phyloP scores from a whole-genome alignment of 1,140 invertebrate genomes.

The Atta colombica region DNA sequence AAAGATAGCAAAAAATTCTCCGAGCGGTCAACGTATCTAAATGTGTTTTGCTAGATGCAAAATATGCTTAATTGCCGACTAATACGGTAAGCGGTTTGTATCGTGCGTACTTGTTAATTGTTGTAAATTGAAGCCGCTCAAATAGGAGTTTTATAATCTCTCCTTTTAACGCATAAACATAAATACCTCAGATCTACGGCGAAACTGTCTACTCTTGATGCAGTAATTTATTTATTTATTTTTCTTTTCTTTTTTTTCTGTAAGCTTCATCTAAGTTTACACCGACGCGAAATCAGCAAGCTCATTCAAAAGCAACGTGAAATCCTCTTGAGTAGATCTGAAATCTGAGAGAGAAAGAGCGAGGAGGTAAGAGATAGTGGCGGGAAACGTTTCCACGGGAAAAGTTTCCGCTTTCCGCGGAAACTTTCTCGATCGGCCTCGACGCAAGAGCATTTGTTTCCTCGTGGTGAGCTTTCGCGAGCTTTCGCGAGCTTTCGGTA shows the following conservation, averaged over 20 bases:
- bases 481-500: slow-evolving; percentile 58
- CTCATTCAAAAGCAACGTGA: slow-evolving; percentile 35
- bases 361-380: not conserved
- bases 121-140: slow-evolving; percentile 6
- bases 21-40: slow-evolving; percentile 2
- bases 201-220: not conserved
- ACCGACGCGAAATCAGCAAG: slow-evolving; percentile 10
- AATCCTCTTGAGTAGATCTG: slow-evolving; percentile 22
- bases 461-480: slow-evolving; percentile 45
- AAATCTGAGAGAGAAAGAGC: not conserved
- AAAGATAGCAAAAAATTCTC: not conserved
- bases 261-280: slow-evolving; percentile 20
- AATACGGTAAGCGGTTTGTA: not conserved
- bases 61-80: not conserved
- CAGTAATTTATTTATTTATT: not conserved
- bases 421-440: slow-evolving; percentile 53
- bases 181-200: not conserved
- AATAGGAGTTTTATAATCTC: not conserved
- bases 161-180: not conserved
- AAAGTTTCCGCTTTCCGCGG: slow-evolving; percentile 40
- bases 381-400: slow-evolving; percentile 25
- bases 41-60: not conserved
- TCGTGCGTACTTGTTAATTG: slow-evolving; percentile 9
- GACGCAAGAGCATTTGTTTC: slow-evolving; percentile 51
- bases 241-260: not conserved